Percentiles rank a stretch among this genome's conserved stretches.
phyloP scores from a whole-genome alignment of 2,797 vertebrate genomes.

The Morus bassanus region DNA sequence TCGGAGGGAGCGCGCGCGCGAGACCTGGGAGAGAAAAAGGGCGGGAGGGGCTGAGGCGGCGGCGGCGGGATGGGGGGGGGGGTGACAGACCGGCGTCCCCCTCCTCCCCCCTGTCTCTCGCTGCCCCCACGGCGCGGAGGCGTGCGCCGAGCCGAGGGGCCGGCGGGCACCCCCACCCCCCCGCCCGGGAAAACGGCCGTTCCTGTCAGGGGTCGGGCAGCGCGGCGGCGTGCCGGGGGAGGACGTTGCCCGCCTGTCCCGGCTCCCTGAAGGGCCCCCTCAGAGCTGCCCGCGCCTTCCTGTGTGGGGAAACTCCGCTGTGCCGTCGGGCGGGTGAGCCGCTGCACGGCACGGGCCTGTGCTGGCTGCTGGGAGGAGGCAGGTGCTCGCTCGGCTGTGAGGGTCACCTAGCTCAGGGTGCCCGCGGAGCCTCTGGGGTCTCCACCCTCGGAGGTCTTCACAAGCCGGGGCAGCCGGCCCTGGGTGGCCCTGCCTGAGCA shows the following conservation, averaged over 20 bases:
- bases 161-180: too few species aligned
- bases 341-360: background rate
- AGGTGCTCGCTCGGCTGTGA: background rate
- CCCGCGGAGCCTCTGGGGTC: too few species aligned
- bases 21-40: background rate
- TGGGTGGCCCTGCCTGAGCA: background rate
- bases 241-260: too few species aligned
- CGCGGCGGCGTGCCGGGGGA: too few species aligned
- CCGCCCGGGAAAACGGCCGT: background rate
- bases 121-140: too few species aligned
- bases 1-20: background rate
- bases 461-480: background rate
- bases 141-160: background rate
- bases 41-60: background rate
- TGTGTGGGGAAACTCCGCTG: background rate
- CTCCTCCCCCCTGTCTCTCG: too few species aligned
- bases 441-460: background rate
- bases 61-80: background rate
- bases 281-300: background rate
- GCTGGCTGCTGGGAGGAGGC: background rate
- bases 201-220: background rate
- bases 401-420: too few species aligned
- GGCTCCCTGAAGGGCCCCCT: background rate
- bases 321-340: background rate
- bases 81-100: background rate